phyloP scores from a whole-genome alignment of 2,888 invertebrate genomes.

The Dolichopus griseipennis region DNA sequence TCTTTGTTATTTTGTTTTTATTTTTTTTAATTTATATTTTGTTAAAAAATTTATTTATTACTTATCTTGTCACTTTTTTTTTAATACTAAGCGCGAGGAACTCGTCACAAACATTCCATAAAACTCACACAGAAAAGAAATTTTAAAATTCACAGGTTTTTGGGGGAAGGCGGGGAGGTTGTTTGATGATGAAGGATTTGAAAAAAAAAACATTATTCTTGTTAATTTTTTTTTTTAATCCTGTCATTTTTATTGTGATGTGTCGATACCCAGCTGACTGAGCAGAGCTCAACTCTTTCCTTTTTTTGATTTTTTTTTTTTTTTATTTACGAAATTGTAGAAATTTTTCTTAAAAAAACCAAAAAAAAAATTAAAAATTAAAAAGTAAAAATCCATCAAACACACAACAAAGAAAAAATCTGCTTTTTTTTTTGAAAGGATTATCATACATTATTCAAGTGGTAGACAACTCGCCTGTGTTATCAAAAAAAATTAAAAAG shows the following conservation, averaged over 20 bases:
- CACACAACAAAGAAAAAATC: background rate
- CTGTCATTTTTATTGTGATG: background rate
- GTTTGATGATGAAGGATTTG: too few species aligned
- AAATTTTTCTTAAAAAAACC: too few species aligned
- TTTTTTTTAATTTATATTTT: background rate
- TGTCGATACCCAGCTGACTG: background rate
- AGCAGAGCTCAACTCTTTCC: too few species aligned
- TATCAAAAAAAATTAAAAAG: too few species aligned
- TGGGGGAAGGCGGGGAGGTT: too few species aligned
- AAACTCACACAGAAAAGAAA: too few species aligned
- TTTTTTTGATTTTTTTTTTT: too few species aligned
- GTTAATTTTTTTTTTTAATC: background rate
- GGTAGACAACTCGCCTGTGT: too few species aligned
- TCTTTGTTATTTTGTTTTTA: background rate
- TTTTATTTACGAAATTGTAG: too few species aligned
- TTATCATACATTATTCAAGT: background rate
- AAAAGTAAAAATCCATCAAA: background rate
- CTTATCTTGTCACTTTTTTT: background rate
- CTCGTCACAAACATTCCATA: too few species aligned
- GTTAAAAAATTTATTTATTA: background rate
- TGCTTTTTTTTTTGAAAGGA: background rate
- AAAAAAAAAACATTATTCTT: too few species aligned
- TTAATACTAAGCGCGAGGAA: background rate
- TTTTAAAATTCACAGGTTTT: too few species aligned
- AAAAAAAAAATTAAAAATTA: background rate